A percentile compares a stretch with the other conserved stretches of the same genome.
Evolutionary conservation across 2,888 invertebrate species (phyloP).

Genomic region (Idaea biselata): DNA sequence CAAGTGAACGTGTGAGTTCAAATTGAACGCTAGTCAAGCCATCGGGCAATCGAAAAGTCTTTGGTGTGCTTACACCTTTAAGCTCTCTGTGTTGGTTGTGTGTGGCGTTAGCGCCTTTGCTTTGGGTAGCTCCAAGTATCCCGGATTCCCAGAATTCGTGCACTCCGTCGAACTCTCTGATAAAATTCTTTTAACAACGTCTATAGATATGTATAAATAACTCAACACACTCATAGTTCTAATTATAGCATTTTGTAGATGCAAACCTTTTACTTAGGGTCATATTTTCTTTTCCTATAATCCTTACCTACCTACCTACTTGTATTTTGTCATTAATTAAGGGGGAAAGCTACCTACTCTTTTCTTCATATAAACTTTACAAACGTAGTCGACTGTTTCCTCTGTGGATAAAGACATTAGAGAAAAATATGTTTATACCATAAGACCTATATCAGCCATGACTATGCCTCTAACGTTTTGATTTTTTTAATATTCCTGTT

Average conservation of each 20-base stretch:
- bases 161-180: conserved; percentile 24
- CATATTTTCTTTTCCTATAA: neutral
- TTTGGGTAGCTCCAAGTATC: conserved; percentile 31
- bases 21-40: neutral
- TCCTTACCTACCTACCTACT: neutral
- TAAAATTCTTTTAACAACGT: conserved; percentile 15
- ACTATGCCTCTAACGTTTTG: too few relatives aligned
- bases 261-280: neutral
- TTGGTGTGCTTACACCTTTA: neutral
- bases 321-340: neutral
- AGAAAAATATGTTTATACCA: too few relatives aligned
- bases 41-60: neutral
- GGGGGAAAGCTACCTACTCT: too few relatives aligned
- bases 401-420: too few relatives aligned
- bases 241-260: conserved; percentile 14
- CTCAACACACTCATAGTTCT: conserved; percentile 1
- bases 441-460: too few relatives aligned
- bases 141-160: conserved; percentile 39
- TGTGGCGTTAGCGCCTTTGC: conserved; percentile 36
- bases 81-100: conserved; percentile 17
- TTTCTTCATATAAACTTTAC: too few relatives aligned
- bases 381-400: too few relatives aligned
- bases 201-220: neutral
- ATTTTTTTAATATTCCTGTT: too few relatives aligned
- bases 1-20: neutral